Evolutionary conservation across 1,140 invertebrate species (phyloP).

Genomic region (Ptiloglossa arizonensis): DNA sequence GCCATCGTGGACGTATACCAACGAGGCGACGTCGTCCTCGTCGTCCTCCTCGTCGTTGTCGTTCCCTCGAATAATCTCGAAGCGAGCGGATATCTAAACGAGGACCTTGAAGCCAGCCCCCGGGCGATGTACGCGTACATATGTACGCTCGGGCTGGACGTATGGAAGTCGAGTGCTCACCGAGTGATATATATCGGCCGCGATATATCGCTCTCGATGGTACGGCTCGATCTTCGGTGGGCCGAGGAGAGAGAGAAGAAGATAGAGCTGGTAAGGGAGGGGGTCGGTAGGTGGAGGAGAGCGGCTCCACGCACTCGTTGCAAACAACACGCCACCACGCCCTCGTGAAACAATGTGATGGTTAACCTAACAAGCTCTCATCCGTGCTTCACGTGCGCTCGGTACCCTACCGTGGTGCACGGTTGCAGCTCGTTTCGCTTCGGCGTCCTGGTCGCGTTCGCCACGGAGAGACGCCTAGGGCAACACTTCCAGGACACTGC

Average conservation of each 20-base stretch:
- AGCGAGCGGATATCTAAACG: slow-evolving; percentile 65
- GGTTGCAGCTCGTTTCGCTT: slow-evolving; percentile 48
- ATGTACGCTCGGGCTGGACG: slow-evolving; percentile 39
- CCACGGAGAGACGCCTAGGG: slow-evolving; percentile 52
- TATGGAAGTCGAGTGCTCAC: slow-evolving; percentile 44
- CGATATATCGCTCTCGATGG: slow-evolving; percentile 65
- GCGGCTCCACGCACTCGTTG: slow-evolving; percentile 43
- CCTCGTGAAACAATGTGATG: slow-evolving; percentile 71
- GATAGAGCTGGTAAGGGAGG: slow-evolving; percentile 26
- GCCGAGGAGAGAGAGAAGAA: neutral
- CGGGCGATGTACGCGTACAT: slow-evolving; percentile 54
- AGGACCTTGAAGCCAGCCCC: slow-evolving; percentile 57
- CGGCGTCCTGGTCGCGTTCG: slow-evolving; percentile 35
- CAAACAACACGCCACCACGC: slow-evolving; percentile 60
- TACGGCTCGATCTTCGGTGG: slow-evolving; percentile 48
- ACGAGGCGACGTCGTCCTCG: slow-evolving; percentile 30
- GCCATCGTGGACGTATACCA: slow-evolving; percentile 42
- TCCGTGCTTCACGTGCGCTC: slow-evolving; percentile 45
- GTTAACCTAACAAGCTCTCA: slow-evolving; percentile 72
- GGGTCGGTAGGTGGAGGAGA: neutral
- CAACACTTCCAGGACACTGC: slow-evolving; percentile 57
- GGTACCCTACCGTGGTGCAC: slow-evolving; percentile 55
- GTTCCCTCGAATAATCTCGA: slow-evolving; percentile 62
- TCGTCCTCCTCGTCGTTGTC: no score
- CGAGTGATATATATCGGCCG: slow-evolving; percentile 65